Base-by-base conservation (phyloP, 2,113 vertebrate species). In the Bombycilla garrulus region DNA sequence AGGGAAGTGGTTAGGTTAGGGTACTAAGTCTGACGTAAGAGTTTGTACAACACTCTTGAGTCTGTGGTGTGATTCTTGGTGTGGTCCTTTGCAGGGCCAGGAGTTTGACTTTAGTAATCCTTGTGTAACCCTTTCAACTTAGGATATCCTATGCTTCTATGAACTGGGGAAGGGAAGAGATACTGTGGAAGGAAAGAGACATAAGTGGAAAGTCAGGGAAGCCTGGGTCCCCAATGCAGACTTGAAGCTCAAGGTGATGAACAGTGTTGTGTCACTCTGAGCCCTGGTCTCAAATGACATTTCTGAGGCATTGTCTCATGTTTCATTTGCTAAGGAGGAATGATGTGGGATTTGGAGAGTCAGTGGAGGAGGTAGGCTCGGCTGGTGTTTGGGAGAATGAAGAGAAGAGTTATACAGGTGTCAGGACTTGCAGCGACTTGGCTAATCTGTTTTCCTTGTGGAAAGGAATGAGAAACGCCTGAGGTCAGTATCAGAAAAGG, bases 211-310 rank as follows among this genome's bases (percentile, higher is more conserved):
- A 44, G 18, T 58, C 0, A 8, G 14, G 33, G 4, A 17, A 45
- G 29, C 8, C 5, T 10, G 5, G 11, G n/a, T 19, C 11, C 21
- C 8, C 1, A 2, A 6, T n/a, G 18, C 11, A 3, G 7, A 4
- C 19, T 44, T 40, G 31, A 29, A 54, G 35, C 35, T 15, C 2
- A 8, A 20, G 31, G 20, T 36, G 33, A 21, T 54, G 1, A 2
- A 13, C 33, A 36, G 4, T 15, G 1, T 9, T 14, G 20, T 12
- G 25, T 61, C 29, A 1, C 64, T 58, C 12, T 33, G 61, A 62
- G 33, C 7, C 24, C 15, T 38, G 38, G 6, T 29, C 11, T 62
- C 12, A 1, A 14, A 20, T 23, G 47, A 15, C 4, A 4, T 47
- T 40, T 74, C 10, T 21, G 7, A 58, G 47, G 12, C 33, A 10